Conservation (phyloP, 1,140 invertebrate species). For the Nymphalis io region DNA sequence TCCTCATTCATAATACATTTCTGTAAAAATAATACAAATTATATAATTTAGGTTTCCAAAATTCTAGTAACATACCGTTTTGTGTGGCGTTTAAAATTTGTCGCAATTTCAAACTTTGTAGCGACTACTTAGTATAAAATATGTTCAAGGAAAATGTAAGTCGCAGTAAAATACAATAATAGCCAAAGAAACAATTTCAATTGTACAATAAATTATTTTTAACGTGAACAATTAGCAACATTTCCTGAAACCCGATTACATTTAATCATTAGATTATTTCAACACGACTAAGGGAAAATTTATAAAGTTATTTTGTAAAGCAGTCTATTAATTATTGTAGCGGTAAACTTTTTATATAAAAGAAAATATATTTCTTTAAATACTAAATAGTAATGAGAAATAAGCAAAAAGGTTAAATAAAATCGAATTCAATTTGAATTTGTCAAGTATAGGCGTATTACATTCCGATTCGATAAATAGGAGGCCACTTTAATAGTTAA, state of each 20-base stretch:
- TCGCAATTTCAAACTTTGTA: conserved; percentile 2
- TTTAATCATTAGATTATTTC: background rate
- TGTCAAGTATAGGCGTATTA: conserved; percentile 21
- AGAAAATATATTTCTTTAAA: background rate
- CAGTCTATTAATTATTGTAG: background rate
- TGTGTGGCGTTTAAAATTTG: background rate
- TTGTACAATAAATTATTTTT: background rate
- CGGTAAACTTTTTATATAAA: background rate
- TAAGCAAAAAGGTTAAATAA: background rate
- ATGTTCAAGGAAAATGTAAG: background rate
- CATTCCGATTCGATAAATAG: conserved; percentile 11
- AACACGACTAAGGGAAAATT: background rate
- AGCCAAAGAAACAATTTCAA: background rate
- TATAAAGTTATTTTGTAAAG: too few relatives aligned
- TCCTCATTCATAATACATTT: too few relatives aligned
- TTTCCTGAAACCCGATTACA: background rate
- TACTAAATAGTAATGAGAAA: background rate
- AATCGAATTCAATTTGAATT: conserved; percentile 21
- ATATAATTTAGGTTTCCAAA: background rate
- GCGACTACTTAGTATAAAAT: background rate
- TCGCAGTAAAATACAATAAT: background rate
- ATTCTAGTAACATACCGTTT: background rate
- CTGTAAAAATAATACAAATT: too few relatives aligned
- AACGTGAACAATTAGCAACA: background rate
- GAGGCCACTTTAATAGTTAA: conserved; percentile 23